phyloP scores from a whole-genome alignment of 2,797 vertebrate genomes.

The Lacerta viridis region DNA sequence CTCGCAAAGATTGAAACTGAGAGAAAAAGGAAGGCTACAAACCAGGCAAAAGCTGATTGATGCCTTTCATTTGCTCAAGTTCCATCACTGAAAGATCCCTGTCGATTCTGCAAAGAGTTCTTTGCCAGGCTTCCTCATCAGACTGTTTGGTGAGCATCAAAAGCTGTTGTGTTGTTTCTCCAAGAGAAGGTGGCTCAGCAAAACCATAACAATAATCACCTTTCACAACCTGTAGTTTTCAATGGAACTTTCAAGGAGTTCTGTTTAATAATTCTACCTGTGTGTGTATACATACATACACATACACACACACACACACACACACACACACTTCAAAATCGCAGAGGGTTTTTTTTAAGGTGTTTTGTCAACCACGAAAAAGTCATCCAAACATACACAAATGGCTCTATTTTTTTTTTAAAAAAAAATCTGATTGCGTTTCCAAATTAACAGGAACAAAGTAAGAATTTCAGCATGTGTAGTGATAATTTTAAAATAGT shows the following conservation, averaged over 20 bases:
- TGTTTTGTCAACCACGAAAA: not conserved
- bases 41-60: not conserved
- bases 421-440: slow-evolving; percentile 16
- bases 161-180: not conserved
- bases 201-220: not conserved
- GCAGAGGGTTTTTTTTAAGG: not conserved
- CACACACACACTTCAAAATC: not conserved
- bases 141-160: not conserved
- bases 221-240: slow-evolving; percentile 14
- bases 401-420: not conserved
- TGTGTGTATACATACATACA: no score
- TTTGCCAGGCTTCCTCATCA: not conserved
- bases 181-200: not conserved
- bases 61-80: not conserved
- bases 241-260: not conserved
- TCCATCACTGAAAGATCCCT: not conserved
- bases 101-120: not conserved
- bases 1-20: not conserved
- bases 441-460: slow-evolving; percentile 3
- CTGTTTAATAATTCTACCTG: not conserved
- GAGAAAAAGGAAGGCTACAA: not conserved
- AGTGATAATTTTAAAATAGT: slow-evolving; percentile 13
- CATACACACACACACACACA: no score
- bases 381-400: not conserved
- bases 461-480: slow-evolving; percentile 23